Base-by-base conservation (phyloP, 2,888 invertebrate genomes). In the Siphonodentalium dalli region DNA sequence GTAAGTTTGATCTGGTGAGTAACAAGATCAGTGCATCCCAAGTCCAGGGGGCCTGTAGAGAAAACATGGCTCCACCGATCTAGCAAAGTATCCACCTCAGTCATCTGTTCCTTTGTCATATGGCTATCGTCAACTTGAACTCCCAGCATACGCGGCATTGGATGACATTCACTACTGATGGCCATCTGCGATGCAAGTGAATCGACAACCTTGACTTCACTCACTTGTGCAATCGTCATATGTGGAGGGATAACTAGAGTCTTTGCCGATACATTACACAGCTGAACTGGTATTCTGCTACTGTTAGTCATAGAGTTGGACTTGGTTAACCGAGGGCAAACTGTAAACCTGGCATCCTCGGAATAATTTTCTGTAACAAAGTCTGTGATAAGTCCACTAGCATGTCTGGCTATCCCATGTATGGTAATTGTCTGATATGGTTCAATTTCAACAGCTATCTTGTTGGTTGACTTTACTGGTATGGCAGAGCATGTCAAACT, bases 1-100 rank as follows among this genome's bases (percentile, higher is more conserved):
- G 23, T 21, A 3, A 51, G 23, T n/a, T n/a, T 7, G 18, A 54
- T 54, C 23, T 26, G 20, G 29, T 54, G 54, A 23, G 50, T 27
- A 4, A 52, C 13, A 8, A 50, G 31, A 21, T 41, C 23, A 11
- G 44, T 51, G 15, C 38, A 28, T 9, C 42, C 49, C 3, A 35
- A 2, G 31, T 54, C 43, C 13, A 35, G 23, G 3, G 34, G 26
- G 2, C 44, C 44, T 2, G n/a, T 34, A 4, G 31, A 8, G 23
- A 44, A 44, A n/a, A n/a, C n/a, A n/a, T n/a, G n/a, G n/a, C n/a
- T n/a, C n/a, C n/a, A n/a, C n/a, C n/a, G n/a, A n/a, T n/a, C n/a
- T n/a, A n/a, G n/a, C n/a, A n/a, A n/a, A n/a, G n/a, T n/a, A n/a
- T n/a, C n/a, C n/a, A n/a, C n/a, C n/a, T n/a, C n/a, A n/a, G n/a